These are phyloP conservation scores for Zaprionus lineosus DNA, from an alignment of 2,888 invertebrate species.

Conservation along the genomic window DNA sequence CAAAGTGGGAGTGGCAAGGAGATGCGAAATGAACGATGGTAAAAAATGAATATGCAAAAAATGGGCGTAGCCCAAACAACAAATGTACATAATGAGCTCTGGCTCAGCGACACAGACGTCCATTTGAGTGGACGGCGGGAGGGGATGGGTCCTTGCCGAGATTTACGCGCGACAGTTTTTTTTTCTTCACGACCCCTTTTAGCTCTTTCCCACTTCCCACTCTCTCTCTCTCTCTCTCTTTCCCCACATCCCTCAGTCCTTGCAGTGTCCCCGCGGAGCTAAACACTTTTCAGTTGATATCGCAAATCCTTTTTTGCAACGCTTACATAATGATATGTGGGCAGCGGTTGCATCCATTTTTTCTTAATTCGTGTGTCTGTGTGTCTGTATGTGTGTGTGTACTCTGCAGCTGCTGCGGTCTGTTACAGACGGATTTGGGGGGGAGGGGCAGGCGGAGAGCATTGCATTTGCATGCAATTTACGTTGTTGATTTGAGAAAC, in stretches of 20 bases:
- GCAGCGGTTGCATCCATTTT: conserved; percentile 31
- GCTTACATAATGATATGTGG: conserved; percentile 74
- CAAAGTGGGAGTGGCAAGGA: too few species aligned
- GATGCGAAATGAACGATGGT: too few species aligned
- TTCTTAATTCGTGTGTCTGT: too few species aligned
- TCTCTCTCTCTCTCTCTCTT: conserved; percentile 19
- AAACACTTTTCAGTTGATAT: conserved; percentile 71
- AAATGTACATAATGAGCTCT: conserved; percentile 81
- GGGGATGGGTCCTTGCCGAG: conserved; percentile 41
- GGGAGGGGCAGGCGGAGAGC: not conserved
- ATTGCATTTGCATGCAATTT: conserved; percentile 56
- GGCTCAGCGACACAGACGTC: conserved; percentile 54
- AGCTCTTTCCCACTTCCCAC: conserved; percentile 10
- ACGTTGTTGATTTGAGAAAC: conserved; percentile 39
- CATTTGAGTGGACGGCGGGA: not conserved
- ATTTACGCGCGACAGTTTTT: conserved; percentile 66
- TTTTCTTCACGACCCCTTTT: conserved; percentile 19
- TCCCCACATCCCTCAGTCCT: not conserved
- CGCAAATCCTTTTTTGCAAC: conserved; percentile 72
- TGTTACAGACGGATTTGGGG: not conserved
- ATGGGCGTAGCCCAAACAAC: conserved; percentile 70
- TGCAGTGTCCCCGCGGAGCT: conserved; percentile 29
- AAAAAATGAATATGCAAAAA: conserved; percentile 24
- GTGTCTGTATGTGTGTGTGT: too few species aligned
- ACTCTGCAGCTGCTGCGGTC: conserved; percentile 46